Conservation (phyloP, 2,113 vertebrate genomes). For the Epinephelus fuscoguttatus region DNA sequence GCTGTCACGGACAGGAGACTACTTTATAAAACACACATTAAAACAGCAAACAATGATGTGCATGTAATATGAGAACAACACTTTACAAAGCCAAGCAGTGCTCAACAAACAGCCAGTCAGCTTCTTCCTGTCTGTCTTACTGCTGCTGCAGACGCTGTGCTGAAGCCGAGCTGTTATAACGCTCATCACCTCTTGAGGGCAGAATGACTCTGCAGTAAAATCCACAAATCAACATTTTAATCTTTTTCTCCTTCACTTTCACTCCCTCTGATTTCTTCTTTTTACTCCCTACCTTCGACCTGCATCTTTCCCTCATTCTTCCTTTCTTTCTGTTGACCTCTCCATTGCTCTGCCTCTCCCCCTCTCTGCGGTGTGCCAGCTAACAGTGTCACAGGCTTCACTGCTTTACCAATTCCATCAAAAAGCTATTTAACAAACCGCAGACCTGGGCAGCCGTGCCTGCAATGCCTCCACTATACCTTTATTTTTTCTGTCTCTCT, state of each 20-base stretch:
- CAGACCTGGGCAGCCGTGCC: conserved; percentile 58
- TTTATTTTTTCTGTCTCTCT: conserved; percentile 52
- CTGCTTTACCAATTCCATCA: conserved; percentile 82
- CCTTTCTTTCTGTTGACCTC: conserved; percentile 31
- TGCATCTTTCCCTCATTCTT: conserved; percentile 1
- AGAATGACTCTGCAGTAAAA: conserved; percentile 75
- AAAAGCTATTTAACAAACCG: conserved; percentile 81
- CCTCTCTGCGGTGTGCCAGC: conserved; percentile 50
- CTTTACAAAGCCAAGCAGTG: too few relatives aligned
- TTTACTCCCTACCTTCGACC: conserved; percentile 7
- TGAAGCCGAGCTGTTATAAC: conserved; percentile 22
- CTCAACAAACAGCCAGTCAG: too few relatives aligned
- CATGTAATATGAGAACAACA: too few relatives aligned
- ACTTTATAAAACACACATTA: too few relatives aligned
- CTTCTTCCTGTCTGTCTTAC: too few relatives aligned
- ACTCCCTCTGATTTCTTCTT: conserved; percentile 28
- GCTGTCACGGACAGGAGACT: too few relatives aligned
- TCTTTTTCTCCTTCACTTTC: conserved; percentile 34
- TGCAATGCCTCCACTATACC: conserved; percentile 47
- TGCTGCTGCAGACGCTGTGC: neutral
- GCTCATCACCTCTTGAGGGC: conserved; percentile 76
- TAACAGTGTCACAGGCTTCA: conserved; percentile 72
- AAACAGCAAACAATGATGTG: too few relatives aligned
- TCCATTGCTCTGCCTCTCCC: conserved; percentile 9
- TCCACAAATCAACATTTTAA: neutral